Base-by-base conservation (phyloP, 1,140 invertebrate species). In the Halyomorpha halys region DNA sequence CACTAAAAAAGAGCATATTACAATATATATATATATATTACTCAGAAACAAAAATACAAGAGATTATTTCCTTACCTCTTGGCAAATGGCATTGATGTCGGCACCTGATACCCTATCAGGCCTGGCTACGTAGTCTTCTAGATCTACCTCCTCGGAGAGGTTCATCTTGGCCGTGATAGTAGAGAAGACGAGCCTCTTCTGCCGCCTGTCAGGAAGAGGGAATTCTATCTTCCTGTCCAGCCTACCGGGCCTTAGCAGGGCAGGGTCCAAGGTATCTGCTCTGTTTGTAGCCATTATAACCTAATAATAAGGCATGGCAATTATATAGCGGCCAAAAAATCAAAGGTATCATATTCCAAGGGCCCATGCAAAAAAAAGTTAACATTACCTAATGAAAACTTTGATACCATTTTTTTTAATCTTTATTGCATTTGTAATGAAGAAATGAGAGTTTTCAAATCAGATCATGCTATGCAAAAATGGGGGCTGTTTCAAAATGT, bases 231-330 rank as follows among this genome's bases (percentile, higher is more conserved):
- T 99, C 68, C 97, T 81, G 78, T 99, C 97, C 56, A 99, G 81
- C 74, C 97, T 86, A 59, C 97, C 97, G 21, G 97, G 97, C 73
- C 97, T 83, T 3, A 99, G 78, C 0, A 99, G 79, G 13, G 97
- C 97, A 49, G 97, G 97, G 81, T 99, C 97, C 54, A 99, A 76
- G 2, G 97, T 99, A 73, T 99, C 97, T 25, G 95, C 95, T 72
- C 95, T 83, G 74, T 99, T 99, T 1, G 97, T 99, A 2, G 97
- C 97, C 97, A 99, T 99, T 51, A 99, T 99, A 16, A 99, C 96
- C 87, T 91, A 71, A 63, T 76, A 75, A 14, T 69, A 60, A 47
- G 56, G n/a, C n/a, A n/a, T n/a, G n/a, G n/a, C n/a, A n/a, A n/a
- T n/a, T n/a, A n/a, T n/a, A n/a, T n/a, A n/a, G n/a, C n/a, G n/a